Evolutionary conservation across 2,113 vertebrate genomes (phyloP).

Genomic region (Trogon melanurus): DNA sequence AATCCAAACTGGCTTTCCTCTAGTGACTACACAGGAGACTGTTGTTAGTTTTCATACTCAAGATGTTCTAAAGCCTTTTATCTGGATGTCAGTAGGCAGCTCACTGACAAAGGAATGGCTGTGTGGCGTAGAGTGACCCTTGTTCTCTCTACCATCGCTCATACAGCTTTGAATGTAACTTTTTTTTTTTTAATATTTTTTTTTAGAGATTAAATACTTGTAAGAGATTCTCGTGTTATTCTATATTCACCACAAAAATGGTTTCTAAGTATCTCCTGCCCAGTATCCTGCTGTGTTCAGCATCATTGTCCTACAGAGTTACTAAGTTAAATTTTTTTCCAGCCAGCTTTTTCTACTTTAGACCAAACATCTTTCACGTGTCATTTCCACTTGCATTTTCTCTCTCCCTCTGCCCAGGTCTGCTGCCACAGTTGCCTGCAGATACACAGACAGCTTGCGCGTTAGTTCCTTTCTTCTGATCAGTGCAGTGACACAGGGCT

Average conservation of each 20-base stretch:
- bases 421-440: background rate
- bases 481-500: background rate
- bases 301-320: background rate
- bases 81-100: background rate
- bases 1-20: background rate
- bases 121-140: background rate
- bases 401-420: background rate
- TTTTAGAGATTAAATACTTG: background rate
- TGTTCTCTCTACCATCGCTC: background rate
- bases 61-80: conserved; percentile 9
- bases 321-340: background rate
- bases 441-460: background rate
- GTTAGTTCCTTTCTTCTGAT: background rate
- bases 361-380: background rate
- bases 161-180: background rate
- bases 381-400: background rate
- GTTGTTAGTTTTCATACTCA: background rate
- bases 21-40: background rate
- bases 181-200: background rate
- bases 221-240: background rate
- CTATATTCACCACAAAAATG: background rate
- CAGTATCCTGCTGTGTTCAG: background rate
- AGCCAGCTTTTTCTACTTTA: background rate
- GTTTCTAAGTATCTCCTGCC: background rate
- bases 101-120: background rate